phyloP scores from a whole-genome alignment of 2,113 vertebrate species.

The Oreochromis tanganicae region DNA sequence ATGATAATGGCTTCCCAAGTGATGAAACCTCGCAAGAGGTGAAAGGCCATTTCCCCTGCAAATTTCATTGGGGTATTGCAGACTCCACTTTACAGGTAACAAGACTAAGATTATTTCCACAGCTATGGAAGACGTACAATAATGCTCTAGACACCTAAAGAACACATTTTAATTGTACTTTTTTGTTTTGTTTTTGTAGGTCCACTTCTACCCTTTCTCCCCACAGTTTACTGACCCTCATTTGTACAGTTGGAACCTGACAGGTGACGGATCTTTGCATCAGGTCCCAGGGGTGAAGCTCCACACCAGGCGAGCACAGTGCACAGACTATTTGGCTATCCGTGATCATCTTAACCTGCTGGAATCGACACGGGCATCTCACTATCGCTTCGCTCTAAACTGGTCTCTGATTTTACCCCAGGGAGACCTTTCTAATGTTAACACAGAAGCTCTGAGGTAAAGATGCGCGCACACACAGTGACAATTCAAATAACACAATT shows the following conservation, averaged over 20 bases:
- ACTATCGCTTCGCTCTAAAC: conserved; percentile 90
- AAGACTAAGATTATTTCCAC: background rate
- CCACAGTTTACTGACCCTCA: conserved; percentile 87
- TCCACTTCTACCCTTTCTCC: conserved; percentile 80
- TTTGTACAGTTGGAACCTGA: conserved; percentile 90
- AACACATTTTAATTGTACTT: background rate
- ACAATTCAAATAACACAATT: background rate
- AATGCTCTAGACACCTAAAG: background rate
- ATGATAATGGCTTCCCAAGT: conserved; percentile 79
- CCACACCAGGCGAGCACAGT: conserved; percentile 79
- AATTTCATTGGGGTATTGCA: conserved; percentile 90
- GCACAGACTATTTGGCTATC: conserved; percentile 87
- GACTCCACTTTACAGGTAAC: conserved; percentile 88
- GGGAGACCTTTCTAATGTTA: conserved; percentile 72
- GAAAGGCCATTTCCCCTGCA: conserved; percentile 81
- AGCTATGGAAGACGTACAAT: background rate
- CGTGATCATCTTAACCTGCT: conserved; percentile 79
- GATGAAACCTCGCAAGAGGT: conserved; percentile 59
- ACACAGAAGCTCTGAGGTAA: conserved; percentile 78
- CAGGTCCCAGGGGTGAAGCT: conserved; percentile 79
- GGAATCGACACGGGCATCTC: conserved; percentile 77
- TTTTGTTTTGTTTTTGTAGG: conserved; percentile 68
- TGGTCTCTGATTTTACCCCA: conserved; percentile 88
- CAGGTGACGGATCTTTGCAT: conserved; percentile 79
- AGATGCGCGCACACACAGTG: background rate